Conservation (phyloP, 2,797 vertebrate genomes). For the Aplochiton taeniatus region DNA sequence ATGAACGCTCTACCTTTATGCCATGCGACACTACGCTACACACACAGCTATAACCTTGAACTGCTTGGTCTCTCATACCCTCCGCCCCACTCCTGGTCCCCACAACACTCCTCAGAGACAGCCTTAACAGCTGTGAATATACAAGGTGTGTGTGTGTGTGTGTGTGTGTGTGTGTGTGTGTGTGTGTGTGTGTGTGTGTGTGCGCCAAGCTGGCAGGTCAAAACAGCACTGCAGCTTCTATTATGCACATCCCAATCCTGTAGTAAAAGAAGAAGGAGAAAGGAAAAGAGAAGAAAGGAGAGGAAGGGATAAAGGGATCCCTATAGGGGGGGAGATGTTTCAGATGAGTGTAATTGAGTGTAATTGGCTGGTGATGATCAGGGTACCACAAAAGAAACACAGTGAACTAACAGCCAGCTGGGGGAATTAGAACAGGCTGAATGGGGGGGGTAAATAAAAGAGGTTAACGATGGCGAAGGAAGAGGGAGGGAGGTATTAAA, state of each 20-base stretch:
- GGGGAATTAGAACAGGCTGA: slow-evolving; percentile 26
- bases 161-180: slow-evolving; percentile 8
- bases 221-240: slow-evolving; percentile 17
- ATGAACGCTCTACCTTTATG: too few species aligned
- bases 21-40: too few species aligned
- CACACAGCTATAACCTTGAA: slow-evolving; percentile 21
- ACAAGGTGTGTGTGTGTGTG: not conserved
- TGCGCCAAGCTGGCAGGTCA: not conserved
- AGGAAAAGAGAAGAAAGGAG: not conserved
- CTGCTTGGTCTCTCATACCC: not conserved
- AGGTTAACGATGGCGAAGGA: too few species aligned
- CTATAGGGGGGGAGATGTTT: not conserved
- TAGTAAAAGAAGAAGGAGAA: not conserved
- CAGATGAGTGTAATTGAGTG: not conserved
- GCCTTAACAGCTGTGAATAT: slow-evolving; percentile 6
- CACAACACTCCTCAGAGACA: not conserved
- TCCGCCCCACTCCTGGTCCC: slow-evolving; percentile 15
- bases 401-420: not conserved
- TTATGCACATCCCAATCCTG: not conserved
- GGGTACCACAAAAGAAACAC: not conserved
- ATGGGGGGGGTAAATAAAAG: too few species aligned
- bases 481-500: too few species aligned
- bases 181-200: not conserved
- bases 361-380: not conserved
- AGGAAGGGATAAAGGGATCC: not conserved